Percentiles rank a stretch among this genome's conserved stretches.
These are phyloP conservation scores for Aphis gossypii DNA, from an alignment of 1,140 invertebrate species.

Conservation along the genomic window DNA sequence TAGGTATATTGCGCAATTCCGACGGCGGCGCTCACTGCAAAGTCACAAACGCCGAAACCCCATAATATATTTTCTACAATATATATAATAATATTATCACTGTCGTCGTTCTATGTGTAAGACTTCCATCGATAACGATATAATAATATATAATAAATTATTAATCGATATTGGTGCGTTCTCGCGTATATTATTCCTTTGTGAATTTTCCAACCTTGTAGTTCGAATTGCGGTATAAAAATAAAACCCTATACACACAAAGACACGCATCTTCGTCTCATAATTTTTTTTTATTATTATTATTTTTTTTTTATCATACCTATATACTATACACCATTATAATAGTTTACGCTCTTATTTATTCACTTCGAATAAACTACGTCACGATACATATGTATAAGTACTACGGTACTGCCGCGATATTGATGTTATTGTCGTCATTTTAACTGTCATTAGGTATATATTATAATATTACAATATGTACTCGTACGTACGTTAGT, in stretches of 20 bases:
- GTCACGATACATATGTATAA: neutral
- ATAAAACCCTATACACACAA: neutral
- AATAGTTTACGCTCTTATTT: neutral
- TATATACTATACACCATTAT: neutral
- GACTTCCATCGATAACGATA: neutral
- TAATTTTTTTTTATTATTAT: neutral
- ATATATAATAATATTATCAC: neutral
- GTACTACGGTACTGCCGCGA: neutral
- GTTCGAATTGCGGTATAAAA: neutral
- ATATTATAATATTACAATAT: neutral
- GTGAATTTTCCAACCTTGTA: neutral
- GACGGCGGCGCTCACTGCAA: neutral
- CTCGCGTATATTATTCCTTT: neutral
- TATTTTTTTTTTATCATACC: neutral
- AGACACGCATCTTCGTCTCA: neutral
- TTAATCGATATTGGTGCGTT: neutral
- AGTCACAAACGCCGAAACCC: neutral
- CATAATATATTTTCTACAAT: neutral
- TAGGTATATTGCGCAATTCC: neutral
- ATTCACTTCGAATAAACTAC: neutral
- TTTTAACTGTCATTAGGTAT: neutral
- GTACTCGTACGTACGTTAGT: neutral
- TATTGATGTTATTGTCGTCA: neutral
- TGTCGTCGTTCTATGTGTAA: neutral
- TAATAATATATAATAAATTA: conserved; percentile 12